A percentile compares a stretch with the other conserved stretches of the same genome.
phyloP scores from a whole-genome alignment of 2,888 invertebrate genomes.

The Dasypogon diadema region DNA sequence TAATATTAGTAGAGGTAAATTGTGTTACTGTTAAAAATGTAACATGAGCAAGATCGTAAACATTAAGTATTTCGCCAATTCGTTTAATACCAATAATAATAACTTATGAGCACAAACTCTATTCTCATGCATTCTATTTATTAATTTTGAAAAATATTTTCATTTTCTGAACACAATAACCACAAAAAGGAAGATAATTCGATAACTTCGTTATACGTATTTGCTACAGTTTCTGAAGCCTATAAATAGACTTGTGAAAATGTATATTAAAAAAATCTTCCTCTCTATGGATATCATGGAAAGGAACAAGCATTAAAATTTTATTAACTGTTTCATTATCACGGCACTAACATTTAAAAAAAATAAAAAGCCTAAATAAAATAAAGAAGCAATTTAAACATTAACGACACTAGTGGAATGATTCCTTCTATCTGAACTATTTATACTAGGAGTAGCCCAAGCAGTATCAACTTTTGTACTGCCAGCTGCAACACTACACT shows the following conservation, averaged over 20 bases:
- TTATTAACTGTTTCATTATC: constrained; percentile 14
- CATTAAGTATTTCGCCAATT: constrained; percentile 21
- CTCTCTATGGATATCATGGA: constrained; percentile 2
- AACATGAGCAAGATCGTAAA: constrained; percentile 18
- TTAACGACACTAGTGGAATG: constrained; percentile 55
- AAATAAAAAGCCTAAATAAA: background rate
- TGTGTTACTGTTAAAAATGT: constrained; percentile 9
- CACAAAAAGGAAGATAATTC: background rate
- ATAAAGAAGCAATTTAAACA: constrained; percentile 47
- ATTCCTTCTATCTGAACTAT: constrained; percentile 50
- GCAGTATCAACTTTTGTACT: constrained; percentile 47
- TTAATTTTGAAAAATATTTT: background rate
- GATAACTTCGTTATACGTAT: too few species aligned
- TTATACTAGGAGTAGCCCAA: constrained; percentile 49
- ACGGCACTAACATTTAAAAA: constrained; percentile 17
- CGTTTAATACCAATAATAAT: background rate
- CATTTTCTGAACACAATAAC: background rate
- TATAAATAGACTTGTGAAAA: too few species aligned
- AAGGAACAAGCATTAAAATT: constrained; percentile 7
- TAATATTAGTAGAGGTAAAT: constrained; percentile 3
- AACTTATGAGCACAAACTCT: background rate
- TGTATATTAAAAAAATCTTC: background rate
- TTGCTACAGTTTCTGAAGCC: too few species aligned
- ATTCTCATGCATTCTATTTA: background rate
- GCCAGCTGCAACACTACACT: constrained; percentile 50